Evolutionary conservation across 1,140 invertebrate genomes (phyloP).

Genomic region (Caenorhabditis elegans): DNA sequence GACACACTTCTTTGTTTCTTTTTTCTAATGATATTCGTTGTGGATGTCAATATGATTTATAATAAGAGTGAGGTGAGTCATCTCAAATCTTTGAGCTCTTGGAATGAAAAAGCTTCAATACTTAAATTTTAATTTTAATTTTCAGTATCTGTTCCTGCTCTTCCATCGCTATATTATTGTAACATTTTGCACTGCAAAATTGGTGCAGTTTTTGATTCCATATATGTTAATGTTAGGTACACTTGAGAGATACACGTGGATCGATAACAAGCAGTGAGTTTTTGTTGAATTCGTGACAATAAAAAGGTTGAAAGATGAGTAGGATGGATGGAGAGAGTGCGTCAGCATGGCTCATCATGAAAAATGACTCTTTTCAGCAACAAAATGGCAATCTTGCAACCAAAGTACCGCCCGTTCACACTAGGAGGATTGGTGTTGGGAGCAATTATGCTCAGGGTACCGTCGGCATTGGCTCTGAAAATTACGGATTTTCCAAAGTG

Average conservation of each 20-base stretch:
- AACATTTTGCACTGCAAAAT: background rate
- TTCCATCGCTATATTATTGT: background rate
- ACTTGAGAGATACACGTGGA: background rate
- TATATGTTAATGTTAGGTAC: background rate
- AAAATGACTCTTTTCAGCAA: background rate
- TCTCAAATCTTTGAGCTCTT: background rate
- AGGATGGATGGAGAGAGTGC: background rate
- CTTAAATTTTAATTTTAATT: too few relatives aligned
- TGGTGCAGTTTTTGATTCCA: background rate
- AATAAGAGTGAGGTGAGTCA: background rate
- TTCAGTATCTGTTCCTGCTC: background rate
- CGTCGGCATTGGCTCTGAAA: conserved; percentile 6
- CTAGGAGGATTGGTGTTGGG: background rate
- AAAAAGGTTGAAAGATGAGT: background rate
- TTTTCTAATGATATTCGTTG: background rate
- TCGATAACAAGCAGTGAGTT: conserved; percentile 3
- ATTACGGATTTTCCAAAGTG: conserved; percentile 24
- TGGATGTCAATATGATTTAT: background rate
- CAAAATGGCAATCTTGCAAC: background rate
- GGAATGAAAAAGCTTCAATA: too few relatives aligned
- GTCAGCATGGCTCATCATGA: background rate
- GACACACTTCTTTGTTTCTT: background rate
- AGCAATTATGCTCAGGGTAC: background rate
- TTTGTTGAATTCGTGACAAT: background rate
- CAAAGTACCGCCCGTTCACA: background rate